Conservation (phyloP, 2,888 invertebrate species). For the Hemicrepidius hirtus region DNA sequence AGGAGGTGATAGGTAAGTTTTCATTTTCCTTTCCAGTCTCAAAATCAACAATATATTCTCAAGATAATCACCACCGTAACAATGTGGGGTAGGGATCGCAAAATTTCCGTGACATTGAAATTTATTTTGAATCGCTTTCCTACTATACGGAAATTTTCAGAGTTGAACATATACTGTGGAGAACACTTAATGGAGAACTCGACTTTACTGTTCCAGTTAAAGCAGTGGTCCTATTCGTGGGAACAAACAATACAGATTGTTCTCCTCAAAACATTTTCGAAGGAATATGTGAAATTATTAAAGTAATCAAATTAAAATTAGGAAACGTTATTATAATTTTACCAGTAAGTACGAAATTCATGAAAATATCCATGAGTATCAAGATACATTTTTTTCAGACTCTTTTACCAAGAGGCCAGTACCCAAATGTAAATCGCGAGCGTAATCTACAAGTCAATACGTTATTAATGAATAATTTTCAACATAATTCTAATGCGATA, state of each 20-base stretch:
- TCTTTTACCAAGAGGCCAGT: slow-evolving; percentile 79
- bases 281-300: slow-evolving; percentile 78
- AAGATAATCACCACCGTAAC: no score
- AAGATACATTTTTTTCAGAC: slow-evolving; percentile 72
- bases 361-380: no score
- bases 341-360: slow-evolving; percentile 72
- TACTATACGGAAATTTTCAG: no score
- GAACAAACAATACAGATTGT: slow-evolving; percentile 80
- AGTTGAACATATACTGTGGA: slow-evolving; percentile 81
- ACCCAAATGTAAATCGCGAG: slow-evolving; percentile 78
- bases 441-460: slow-evolving; percentile 77
- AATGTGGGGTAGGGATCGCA: no score
- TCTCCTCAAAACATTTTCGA: slow-evolving; percentile 77
- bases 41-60: not conserved
- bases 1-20: slow-evolving; percentile 77
- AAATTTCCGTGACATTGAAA: no score
- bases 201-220: slow-evolving; percentile 79
- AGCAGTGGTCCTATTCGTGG: slow-evolving; percentile 79
- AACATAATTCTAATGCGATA: not conserved
- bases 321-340: slow-evolving; percentile 75
- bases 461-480: slow-evolving; percentile 71
- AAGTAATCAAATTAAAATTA: slow-evolving; percentile 74
- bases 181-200: slow-evolving; percentile 80
- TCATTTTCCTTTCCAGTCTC: no score
- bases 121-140: no score